Percentiles rank a stretch among this genome's conserved stretches.
phyloP scores from a whole-genome alignment of 2,113 vertebrate species.

The Phasianus colchicus region DNA sequence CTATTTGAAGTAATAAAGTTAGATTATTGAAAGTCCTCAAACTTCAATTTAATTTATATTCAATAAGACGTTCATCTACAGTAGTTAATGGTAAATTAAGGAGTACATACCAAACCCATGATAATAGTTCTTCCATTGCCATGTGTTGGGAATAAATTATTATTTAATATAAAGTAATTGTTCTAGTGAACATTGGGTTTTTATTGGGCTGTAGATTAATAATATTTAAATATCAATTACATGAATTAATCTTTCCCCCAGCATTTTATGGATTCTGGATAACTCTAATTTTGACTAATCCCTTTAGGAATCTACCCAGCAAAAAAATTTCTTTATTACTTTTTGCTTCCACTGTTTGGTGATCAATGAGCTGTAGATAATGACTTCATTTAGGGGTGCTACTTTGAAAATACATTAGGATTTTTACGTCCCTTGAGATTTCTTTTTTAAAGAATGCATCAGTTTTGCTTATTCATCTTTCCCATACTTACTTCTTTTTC shows the following conservation, averaged over 20 bases:
- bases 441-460: not conserved
- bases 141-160: conserved; percentile 28
- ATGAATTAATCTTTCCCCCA: not conserved
- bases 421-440: not conserved
- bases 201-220: conserved; percentile 10
- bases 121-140: conserved; percentile 38
- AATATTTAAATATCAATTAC: conserved; percentile 13
- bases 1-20: not conserved
- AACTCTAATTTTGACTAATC: not conserved
- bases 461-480: not conserved
- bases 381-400: not conserved
- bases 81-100: conserved; percentile 41
- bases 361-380: not conserved
- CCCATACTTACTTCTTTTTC: not conserved
- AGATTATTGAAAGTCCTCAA: not conserved
- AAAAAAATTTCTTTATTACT: not conserved
- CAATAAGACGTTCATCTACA: not conserved
- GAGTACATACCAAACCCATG: not conserved
- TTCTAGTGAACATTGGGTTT: not conserved
- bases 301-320: not conserved
- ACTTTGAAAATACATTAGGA: not conserved
- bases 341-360: not conserved
- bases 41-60: not conserved
- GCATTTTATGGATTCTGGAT: not conserved
- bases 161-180: conserved; percentile 30